Base-by-base conservation (phyloP, 2,888 invertebrate genomes). In the Sinodicranocentrus sp. region DNA sequence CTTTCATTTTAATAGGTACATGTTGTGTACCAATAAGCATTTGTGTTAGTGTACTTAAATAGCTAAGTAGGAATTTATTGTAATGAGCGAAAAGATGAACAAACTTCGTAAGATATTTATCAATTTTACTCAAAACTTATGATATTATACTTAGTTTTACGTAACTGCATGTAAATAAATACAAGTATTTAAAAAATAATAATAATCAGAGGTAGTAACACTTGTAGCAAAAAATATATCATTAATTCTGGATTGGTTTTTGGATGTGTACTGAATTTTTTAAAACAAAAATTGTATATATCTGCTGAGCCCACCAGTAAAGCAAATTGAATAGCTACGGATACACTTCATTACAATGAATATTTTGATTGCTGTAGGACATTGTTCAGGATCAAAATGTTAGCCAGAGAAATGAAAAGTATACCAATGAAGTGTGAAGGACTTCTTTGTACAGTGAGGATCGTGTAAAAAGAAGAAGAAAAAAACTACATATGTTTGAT, bases 181-280 rank as follows among this genome's bases (percentile, higher is more conserved):
- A 21, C n/a, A 57, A 57, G 57, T 57, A 57, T 6, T 23, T 57
- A 57, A 57, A 57, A 57, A 25, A 57, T n/a, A 57, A 23, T 57
- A 57, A n/a, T n/a, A 71, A 13, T 19, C 48, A 15, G 33, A 54
- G 33, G 19, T 68, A 68, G 57, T 57, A 21, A 57, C 21, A 23
- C 10, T 19, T 57, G 25, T 23, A 57, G 21, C n/a, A 21, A 73
- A 43, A 2, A 10, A 48, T 39, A 39, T 39, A n/a, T 39, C 39
- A 39, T 13, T 39, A n/a, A 48, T 43, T 25, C 72, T 75, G 63
- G 75, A 75, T 61, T 44, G n/a, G n/a, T n/a, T n/a, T n/a, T n/a
- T n/a, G n/a, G n/a, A n/a, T 65, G 63, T 75, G 75, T 73, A 63
- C 73, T 73, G 59, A 73, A 48, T 25, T 25, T 6, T 28, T 33